phyloP scores from a whole-genome alignment of 2,888 invertebrate genomes.

The Synergus itoensis region DNA sequence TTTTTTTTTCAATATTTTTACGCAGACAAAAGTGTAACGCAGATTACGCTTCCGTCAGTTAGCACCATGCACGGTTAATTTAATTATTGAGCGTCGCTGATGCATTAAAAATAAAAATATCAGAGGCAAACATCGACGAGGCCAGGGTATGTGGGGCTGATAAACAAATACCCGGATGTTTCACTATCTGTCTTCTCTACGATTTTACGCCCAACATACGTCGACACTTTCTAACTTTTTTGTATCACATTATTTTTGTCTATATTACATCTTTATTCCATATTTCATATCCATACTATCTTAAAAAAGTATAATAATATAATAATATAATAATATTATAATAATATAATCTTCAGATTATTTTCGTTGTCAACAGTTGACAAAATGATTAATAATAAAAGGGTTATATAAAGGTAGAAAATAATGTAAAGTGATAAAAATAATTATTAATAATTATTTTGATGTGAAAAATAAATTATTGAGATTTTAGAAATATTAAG shows the following conservation, averaged over 20 bases:
- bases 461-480: no score
- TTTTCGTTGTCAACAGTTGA: no score
- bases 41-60: slow-evolving; percentile 55
- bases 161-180: slow-evolving; percentile 55
- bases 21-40: slow-evolving; percentile 27
- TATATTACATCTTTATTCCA: neutral
- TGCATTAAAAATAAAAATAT: slow-evolving; percentile 50
- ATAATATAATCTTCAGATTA: no score
- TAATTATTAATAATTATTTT: no score
- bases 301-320: no score
- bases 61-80: slow-evolving; percentile 63
- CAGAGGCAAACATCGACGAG: slow-evolving; percentile 50
- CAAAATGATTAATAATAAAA: no score
- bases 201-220: slow-evolving; percentile 8
- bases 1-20: neutral
- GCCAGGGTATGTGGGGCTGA: slow-evolving; percentile 34
- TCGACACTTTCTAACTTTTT: slow-evolving; percentile 26
- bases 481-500: no score
- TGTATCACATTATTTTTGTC: neutral
- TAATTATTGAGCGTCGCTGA: slow-evolving; percentile 58
- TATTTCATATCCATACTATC: neutral
- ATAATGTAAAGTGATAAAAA: no score
- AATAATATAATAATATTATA: no score
- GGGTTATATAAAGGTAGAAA: no score
- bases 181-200: slow-evolving; percentile 43